A percentile compares a stretch with the other conserved stretches of the same genome.
phyloP scores from a whole-genome alignment of 1,140 invertebrate genomes.

The Pseudomyrmex flavicornis region DNA sequence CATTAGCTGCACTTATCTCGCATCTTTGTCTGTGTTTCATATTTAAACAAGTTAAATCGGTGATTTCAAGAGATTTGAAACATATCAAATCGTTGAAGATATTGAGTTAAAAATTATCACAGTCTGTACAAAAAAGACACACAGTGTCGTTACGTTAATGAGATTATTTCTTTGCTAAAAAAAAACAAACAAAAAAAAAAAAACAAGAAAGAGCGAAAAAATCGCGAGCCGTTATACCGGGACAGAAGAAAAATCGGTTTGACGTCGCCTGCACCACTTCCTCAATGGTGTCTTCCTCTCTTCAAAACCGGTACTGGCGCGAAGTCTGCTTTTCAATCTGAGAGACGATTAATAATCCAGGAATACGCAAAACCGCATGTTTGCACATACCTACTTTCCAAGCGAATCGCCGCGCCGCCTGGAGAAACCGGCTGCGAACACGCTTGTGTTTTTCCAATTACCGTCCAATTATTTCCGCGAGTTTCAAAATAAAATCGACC shows the following conservation, averaged over 20 bases:
- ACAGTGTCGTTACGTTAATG: background rate
- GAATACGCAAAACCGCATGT: constrained; percentile 71
- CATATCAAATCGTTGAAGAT: too few species aligned
- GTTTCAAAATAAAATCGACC: constrained; percentile 6
- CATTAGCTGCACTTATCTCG: background rate
- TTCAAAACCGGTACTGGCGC: constrained; percentile 76
- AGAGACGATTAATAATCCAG: constrained; percentile 78
- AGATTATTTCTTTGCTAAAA: background rate
- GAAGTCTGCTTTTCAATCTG: constrained; percentile 75
- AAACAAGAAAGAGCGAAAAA: constrained; percentile 1
- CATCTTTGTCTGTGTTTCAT: too few species aligned
- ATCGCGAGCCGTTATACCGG: constrained; percentile 15
- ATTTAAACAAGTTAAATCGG: background rate
- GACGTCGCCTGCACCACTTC: constrained; percentile 64
- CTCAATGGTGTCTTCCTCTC: constrained; percentile 66
- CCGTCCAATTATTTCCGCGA: constrained; percentile 10
- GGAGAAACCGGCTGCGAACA: constrained; percentile 55
- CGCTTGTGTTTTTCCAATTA: constrained; percentile 32
- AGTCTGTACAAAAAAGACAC: background rate
- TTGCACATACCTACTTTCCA: constrained; percentile 69
- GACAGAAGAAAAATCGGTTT: constrained; percentile 35
- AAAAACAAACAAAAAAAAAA: constrained; percentile 41
- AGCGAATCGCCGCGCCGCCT: constrained; percentile 36
- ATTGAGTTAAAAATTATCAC: background rate
- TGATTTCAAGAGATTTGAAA: background rate